Base-by-base conservation (phyloP, 2,797 vertebrate genomes). In the Apogon talboti region DNA sequence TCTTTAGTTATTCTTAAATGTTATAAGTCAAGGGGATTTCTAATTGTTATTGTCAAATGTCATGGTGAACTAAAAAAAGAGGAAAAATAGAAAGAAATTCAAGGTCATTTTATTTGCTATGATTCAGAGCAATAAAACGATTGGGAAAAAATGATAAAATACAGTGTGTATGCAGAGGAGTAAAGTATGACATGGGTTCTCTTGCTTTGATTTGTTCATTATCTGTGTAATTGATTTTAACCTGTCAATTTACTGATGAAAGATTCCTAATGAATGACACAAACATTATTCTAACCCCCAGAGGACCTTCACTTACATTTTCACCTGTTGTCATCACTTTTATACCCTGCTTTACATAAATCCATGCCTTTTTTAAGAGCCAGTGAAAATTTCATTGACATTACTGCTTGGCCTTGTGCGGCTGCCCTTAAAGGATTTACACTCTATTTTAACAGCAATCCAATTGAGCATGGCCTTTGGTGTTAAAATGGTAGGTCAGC, bases 401-500 rank as follows among this genome's bases (percentile, higher is more conserved):
- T 83, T 77, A 66, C 28, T 74, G 30, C 3, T 37, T 48, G 58
- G 24, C 63, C 76, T 80, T 66, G 73, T 55, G 52, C 55, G 62
- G 53, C 69, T 54, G 45, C 51, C 66, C 71, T 79, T 75, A 69
- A 75, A 83, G 38, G 76, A 90, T 71, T 88, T 76, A 62, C 67
- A 75, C 53, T 73, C 60, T 61, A 65, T 70, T 89, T 84, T 86
- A 84, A 86, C 77, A 66, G 77, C 71, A 82, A 85, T 90, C 75
- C 75, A 2, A 86, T 89, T 48, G 12, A 33, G 1, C 24, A 6
- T 48, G 74, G 69, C 77, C 85, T 90, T 78, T 68, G 55, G 77
- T 86, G 88, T 84, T 86, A 82, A 44, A 67, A 72, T 67, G 75
- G 68, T 71, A 83, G 83, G 87, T 87, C 83, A 86, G 49, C 52